phyloP scores from a whole-genome alignment of 2,888 invertebrate genomes.

The Drosophila lutescens region DNA sequence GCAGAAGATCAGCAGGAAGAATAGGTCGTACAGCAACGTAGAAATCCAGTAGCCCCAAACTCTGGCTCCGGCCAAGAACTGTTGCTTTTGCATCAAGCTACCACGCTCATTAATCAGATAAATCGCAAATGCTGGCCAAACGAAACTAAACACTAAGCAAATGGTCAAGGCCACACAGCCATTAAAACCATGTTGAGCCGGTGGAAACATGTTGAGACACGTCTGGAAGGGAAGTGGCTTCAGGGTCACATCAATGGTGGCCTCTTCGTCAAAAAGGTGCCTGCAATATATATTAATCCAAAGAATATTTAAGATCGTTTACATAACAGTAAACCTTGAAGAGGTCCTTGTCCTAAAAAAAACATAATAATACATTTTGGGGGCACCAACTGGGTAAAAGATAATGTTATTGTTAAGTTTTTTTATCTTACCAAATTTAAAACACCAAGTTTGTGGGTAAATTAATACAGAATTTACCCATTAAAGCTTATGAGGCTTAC shows the following conservation, averaged over 20 bases:
- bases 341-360: too few relatives aligned
- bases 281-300: constrained; percentile 13
- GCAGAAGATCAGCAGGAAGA: constrained; percentile 8
- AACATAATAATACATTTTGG: too few relatives aligned
- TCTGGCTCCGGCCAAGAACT: constrained; percentile 57
- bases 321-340: too few relatives aligned
- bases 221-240: constrained; percentile 51
- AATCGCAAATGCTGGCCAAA: constrained; percentile 42
- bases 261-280: constrained; percentile 43
- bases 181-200: constrained; percentile 43
- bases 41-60: constrained; percentile 24
- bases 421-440: too few relatives aligned
- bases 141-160: constrained; percentile 44
- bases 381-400: too few relatives aligned
- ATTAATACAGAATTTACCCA: too few relatives aligned
- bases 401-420: too few relatives aligned
- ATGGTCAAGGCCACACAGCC: constrained; percentile 52
- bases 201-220: constrained; percentile 39
- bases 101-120: constrained; percentile 34
- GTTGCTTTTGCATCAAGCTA: constrained; percentile 48
- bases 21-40: constrained; percentile 31
- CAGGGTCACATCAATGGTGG: constrained; percentile 58
- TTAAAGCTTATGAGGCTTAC: too few relatives aligned
- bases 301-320: neutral
- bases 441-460: too few relatives aligned